Evolutionary conservation across 2,797 vertebrate genomes (phyloP), one percentile per base, ranked within the genome.

Genomic region (Acridotheres tristis): DNA sequence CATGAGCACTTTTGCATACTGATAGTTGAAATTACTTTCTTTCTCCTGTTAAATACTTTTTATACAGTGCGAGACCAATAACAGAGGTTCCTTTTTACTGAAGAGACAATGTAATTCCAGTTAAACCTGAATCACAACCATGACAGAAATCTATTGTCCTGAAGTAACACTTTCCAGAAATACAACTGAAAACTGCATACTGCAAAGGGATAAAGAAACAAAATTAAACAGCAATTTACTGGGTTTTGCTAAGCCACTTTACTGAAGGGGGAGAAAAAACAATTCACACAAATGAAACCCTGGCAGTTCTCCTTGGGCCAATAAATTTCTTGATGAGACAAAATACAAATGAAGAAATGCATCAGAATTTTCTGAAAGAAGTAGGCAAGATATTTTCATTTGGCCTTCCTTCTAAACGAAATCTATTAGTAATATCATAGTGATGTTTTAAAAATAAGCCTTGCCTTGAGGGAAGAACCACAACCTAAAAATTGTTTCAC

Each of bases 401-500:
- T 93, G 57, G 14, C 42, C 45, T 84, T 88, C 57, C 34, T 84
- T 82, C 42, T 74, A 76, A 87, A 90, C 90, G 45, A 89, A 96
- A 90, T 82, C 47, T 89, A 81, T 95, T 96, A 80, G 82, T 95
- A 77, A 92, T 95, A 83, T 63, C 42, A 82, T 76, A 90, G 47
- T 74, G 77, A 68, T 63, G 53, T 71, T 96, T 93, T 88, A 87
- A 95, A 94, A 76, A 88, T 87, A 95, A 91, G 85, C 67, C 10
- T 94, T 90, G 61, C 47, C 80, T 75, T 91, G 80, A 95, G 88
- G 77, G n/a, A 96, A 82, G 57, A 85, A 93, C 36, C 51, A 81
- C 17, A 96, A 50, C 19, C 8, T 65, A 80, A 47, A 96, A 94
- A 96, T 69, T 55, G 59, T 73, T 96, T 96, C 73, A 91, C 83